Conservation (phyloP, 2,113 vertebrate genomes). For the Perca fluviatilis region DNA sequence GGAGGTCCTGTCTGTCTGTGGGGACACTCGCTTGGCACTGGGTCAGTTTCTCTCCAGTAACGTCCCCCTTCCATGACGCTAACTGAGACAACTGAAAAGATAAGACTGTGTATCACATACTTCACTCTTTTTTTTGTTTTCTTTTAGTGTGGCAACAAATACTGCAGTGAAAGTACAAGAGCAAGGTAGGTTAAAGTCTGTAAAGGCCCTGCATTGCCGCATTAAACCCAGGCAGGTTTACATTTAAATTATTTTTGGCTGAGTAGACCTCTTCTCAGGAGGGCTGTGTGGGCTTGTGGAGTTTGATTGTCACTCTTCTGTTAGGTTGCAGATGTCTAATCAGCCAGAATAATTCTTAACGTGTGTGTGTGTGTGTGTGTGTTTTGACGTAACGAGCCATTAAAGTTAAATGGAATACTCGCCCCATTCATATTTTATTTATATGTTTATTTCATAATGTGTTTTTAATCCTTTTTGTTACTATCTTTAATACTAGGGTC, state of each 20-base stretch:
- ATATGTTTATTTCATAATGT: neutral
- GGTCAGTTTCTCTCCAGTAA: constrained; percentile 76
- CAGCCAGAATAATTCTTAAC: neutral
- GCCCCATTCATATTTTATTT: neutral
- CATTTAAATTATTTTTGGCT: neutral
- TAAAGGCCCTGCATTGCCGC: neutral
- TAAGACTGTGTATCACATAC: neutral
- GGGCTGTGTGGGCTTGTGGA: neutral
- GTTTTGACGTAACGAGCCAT: neutral
- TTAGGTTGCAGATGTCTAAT: neutral
- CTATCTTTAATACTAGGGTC: constrained; percentile 44
- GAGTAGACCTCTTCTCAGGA: neutral
- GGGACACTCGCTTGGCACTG: constrained; percentile 92
- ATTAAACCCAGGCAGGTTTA: neutral
- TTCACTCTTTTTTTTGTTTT: neutral
- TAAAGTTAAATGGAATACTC: neutral
- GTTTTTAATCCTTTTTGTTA: neutral
- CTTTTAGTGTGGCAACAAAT: constrained; percentile 88
- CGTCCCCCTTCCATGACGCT: too few species aligned
- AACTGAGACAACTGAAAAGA: neutral
- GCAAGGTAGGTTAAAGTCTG: constrained; percentile 79
- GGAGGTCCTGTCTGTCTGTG: constrained; percentile 84
- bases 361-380: too few species aligned
- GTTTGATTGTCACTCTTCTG: neutral
- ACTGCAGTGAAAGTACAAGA: constrained; percentile 86